Evolutionary conservation across 1,140 invertebrate genomes (phyloP), one percentile per base, ranked within the genome.

Genomic region (Drosophila triauraria): DNA sequence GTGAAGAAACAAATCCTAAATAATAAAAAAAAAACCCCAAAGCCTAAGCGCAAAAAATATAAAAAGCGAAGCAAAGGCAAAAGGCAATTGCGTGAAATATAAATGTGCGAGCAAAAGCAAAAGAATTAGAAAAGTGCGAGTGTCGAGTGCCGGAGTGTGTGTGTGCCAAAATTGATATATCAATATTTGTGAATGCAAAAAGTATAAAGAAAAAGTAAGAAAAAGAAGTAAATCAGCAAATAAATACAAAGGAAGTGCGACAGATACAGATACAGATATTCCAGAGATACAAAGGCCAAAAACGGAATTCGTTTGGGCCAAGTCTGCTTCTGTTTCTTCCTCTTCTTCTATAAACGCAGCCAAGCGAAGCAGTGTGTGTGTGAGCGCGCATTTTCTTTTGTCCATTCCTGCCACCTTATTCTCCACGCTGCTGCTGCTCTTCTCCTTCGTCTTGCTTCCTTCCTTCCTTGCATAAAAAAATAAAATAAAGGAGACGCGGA

Each of bases 181-280:
- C 74, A 84, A 84, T 81, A 81, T 67, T 86, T 78, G 82, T 85
- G 76, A 78, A 61, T 85, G 82, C 80, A 84, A 81, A 85, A 75
- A 82, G 40, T 42, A 38, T n/a, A 27, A 32, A 50, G 12, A 50
- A 46, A 48, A 48, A 59, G 42, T 57, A 76, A 81, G 63, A 44
- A 40, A 78, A 57, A 51, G 23, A 82, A 75, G 58, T 27, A 74
- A 62, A 62, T 46, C 46, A 62, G 61, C 42, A 50, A 48, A 48
- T 69, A 69, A 42, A 61, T 12, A 43, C 25, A 62, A 56, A 68
- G 83, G 80, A 88, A 88, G 84, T 88, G 83, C 84, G 83, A 87
- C 83, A 87, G 80, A 87, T 87, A 87, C 83, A 85, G 80, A 78
- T 82, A 82, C 51, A 82, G 61, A 87, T 82, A 87, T 71, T 56